These are phyloP conservation scores for Bolinopsis microptera DNA, from an alignment of 37 sponge, comb jelly and placozoan species.

Conservation along the genomic window DNA sequence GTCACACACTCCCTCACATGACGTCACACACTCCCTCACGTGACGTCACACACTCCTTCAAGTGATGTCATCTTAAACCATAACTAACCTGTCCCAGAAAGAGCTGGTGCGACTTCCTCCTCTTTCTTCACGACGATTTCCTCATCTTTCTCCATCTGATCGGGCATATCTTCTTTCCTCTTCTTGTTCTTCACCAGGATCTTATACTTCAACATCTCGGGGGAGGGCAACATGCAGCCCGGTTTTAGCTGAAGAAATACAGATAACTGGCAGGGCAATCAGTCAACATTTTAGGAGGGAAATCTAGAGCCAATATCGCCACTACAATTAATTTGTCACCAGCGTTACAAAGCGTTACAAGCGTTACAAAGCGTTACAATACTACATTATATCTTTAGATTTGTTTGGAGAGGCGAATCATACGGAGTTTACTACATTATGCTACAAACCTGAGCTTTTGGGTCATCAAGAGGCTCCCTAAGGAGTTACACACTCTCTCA, in stretches of 20 bases:
- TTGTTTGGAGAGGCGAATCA: too few relatives aligned
- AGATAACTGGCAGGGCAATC: too few relatives aligned
- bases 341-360: too few relatives aligned
- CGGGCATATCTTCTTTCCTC: slow-evolving; percentile 51
- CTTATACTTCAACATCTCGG: slow-evolving; percentile 75
- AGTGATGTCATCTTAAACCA: neutral
- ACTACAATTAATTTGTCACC: too few relatives aligned
- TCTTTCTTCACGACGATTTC: slow-evolving; percentile 62
- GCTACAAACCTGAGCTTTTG: slow-evolving; percentile 29
- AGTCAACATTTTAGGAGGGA: too few relatives aligned
- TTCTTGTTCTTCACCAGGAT: slow-evolving; percentile 79
- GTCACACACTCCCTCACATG: neutral
- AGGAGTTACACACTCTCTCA: too few relatives aligned
- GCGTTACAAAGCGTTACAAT: too few relatives aligned
- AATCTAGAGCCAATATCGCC: too few relatives aligned
- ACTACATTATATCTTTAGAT: too few relatives aligned
- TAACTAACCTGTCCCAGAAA: slow-evolving; percentile 20
- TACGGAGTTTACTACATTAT: too few relatives aligned
- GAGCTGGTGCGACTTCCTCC: slow-evolving; percentile 14
- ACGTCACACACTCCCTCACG: neutral
- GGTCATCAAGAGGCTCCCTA: slow-evolving; percentile 38
- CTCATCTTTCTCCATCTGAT: slow-evolving; percentile 36
- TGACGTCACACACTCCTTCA: neutral
- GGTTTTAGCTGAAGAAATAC: slow-evolving; percentile 11
- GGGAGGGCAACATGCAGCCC: slow-evolving; percentile 70